Conservation (phyloP, 2,888 invertebrate genomes). For the Crematogaster levior region DNA sequence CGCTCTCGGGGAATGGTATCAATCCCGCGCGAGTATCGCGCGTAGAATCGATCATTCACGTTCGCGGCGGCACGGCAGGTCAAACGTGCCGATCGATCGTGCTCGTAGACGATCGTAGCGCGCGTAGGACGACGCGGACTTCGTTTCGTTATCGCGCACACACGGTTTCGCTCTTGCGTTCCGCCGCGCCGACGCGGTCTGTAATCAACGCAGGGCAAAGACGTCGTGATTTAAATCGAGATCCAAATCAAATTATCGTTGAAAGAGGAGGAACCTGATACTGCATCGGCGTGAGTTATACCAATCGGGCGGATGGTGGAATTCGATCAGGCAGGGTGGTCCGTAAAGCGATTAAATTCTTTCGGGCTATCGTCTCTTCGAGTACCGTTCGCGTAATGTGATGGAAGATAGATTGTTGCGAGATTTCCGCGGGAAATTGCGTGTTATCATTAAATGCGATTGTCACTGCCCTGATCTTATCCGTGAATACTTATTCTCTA, state of each 20-base stretch:
- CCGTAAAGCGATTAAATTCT: slow-evolving; percentile 15
- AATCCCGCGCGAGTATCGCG: slow-evolving; percentile 62
- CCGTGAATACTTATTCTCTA: neutral
- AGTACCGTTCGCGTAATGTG: neutral
- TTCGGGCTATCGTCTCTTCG: neutral
- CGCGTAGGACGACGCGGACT: slow-evolving; percentile 56
- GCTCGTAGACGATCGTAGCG: slow-evolving; percentile 24
- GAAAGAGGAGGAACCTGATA: slow-evolving; percentile 28
- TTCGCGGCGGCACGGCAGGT: slow-evolving; percentile 52
- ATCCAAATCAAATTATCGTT: slow-evolving; percentile 58
- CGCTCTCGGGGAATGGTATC: slow-evolving; percentile 67
- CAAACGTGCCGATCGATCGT: slow-evolving; percentile 55
- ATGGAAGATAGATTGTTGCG: neutral
- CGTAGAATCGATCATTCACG: slow-evolving; percentile 72
- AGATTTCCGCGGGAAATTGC: neutral
- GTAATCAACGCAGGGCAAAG: slow-evolving; percentile 50
- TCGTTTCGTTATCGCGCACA: slow-evolving; percentile 44
- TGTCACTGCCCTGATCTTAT: neutral
- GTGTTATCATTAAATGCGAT: neutral
- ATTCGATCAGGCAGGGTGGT: slow-evolving; percentile 28
- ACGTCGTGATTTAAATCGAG: slow-evolving; percentile 53
- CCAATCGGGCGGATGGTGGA: neutral
- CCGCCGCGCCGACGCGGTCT: slow-evolving; percentile 16
- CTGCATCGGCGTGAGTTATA: slow-evolving; percentile 28
- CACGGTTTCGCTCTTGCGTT: slow-evolving; percentile 30